Conservation (phyloP, 2,888 invertebrate species). For the Nowickia ferox region DNA sequence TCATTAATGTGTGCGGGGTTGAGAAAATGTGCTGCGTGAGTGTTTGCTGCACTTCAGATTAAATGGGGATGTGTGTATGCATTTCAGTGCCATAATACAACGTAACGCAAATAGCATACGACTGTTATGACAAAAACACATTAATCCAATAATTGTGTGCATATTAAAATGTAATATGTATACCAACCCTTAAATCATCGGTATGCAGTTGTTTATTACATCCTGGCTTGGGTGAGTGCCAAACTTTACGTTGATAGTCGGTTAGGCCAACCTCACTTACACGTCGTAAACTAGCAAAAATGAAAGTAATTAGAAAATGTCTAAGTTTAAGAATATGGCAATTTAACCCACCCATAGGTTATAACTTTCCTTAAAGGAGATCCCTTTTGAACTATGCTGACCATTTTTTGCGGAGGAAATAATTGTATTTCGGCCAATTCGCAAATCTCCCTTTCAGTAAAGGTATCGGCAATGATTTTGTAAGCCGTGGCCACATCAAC, state of each 20-base stretch:
- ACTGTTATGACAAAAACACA: constrained; percentile 37
- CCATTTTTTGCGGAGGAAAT: constrained; percentile 86
- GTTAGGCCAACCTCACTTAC: constrained; percentile 86
- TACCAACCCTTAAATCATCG: constrained; percentile 80
- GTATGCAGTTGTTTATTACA: constrained; percentile 84
- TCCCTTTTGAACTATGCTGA: constrained; percentile 84
- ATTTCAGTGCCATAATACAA: constrained; percentile 4
- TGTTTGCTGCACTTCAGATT: constrained; percentile 15
- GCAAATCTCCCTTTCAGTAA: constrained; percentile 87
- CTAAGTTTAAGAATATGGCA: neutral
- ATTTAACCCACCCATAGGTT: constrained; percentile 84
- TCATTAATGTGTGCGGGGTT: constrained; percentile 17
- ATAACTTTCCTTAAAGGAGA: constrained; percentile 87
- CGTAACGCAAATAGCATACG: neutral
- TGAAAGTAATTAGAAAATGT: neutral
- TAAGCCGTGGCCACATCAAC: constrained; percentile 88
- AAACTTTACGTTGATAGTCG: constrained; percentile 84
- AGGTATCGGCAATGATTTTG: constrained; percentile 87
- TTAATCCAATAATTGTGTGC: constrained; percentile 41
- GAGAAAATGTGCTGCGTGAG: constrained; percentile 20
- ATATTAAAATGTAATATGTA: constrained; percentile 33
- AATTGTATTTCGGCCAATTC: constrained; percentile 87
- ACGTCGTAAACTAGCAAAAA: constrained; percentile 84
- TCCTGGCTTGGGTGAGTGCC: constrained; percentile 86
- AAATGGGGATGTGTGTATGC: neutral